These are phyloP conservation scores for Diadophis punctatus DNA, from an alignment of 2,113 vertebrate genomes.

Conservation along the genomic window DNA sequence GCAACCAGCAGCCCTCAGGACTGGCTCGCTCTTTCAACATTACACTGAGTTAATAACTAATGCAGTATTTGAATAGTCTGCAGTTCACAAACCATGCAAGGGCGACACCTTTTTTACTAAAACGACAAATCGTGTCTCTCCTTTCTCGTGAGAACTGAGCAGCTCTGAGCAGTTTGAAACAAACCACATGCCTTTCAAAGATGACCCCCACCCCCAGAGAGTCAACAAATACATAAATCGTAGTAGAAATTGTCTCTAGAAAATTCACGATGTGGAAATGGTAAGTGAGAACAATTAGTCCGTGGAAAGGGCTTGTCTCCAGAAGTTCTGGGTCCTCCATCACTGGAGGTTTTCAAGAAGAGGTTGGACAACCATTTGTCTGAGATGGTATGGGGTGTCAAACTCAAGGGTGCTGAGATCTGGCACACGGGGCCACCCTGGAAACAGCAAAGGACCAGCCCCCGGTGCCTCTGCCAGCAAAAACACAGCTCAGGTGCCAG, in stretches of 20 bases:
- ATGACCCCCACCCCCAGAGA: background rate
- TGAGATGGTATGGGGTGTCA: too few species aligned
- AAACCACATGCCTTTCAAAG: background rate
- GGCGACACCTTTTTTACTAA: background rate
- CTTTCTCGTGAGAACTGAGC: background rate
- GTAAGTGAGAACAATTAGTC: background rate
- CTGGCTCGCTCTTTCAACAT: background rate
- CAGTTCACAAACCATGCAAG: background rate
- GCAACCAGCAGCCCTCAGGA: background rate
- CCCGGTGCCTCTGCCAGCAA: too few species aligned
- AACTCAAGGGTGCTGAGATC: too few species aligned
- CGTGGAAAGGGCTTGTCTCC: background rate
- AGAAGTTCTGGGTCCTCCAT: background rate
- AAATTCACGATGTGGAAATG: background rate
- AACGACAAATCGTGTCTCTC: background rate
- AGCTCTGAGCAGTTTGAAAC: background rate
- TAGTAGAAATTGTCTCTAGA: background rate
- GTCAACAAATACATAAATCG: background rate
- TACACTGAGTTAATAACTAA: slow-evolving; percentile 26
- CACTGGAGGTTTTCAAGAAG: too few species aligned
- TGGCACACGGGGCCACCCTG: too few species aligned
- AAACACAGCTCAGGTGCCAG: too few species aligned
- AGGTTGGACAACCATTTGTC: too few species aligned
- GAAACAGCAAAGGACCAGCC: too few species aligned
- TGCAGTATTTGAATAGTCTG: slow-evolving; percentile 22